Percentiles rank a stretch among this genome's conserved stretches.
Conservation (phyloP, 2,888 invertebrate genomes). For the Gari tellinella region DNA sequence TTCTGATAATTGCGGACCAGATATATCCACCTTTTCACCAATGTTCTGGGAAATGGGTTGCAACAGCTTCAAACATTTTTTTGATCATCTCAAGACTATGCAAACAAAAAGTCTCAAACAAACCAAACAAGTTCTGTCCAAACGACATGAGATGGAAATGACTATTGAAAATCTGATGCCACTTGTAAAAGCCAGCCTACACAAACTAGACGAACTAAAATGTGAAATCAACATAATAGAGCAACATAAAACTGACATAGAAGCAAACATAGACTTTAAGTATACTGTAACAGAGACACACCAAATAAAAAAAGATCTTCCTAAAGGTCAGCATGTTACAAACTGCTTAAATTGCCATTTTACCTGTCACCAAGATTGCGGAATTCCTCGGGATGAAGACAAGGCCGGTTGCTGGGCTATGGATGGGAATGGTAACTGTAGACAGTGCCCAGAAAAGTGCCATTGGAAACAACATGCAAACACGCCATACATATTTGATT, state of each 20-base stretch:
- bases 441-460: constrained; percentile 12
- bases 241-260: constrained; percentile 36
- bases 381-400: constrained; percentile 6
- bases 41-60: constrained; percentile 56
- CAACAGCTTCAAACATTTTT: constrained; percentile 40
- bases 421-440: constrained; percentile 17
- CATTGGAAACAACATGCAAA: constrained; percentile 29
- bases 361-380: constrained; percentile 33
- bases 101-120: constrained; percentile 41
- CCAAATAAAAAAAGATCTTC: constrained; percentile 32
- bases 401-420: constrained; percentile 28
- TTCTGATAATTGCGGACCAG: constrained; percentile 14
- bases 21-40: constrained; percentile 8
- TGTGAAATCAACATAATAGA: constrained; percentile 15
- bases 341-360: constrained; percentile 26
- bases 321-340: constrained; percentile 20
- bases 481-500: constrained; percentile 15
- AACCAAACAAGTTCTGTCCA: constrained; percentile 49
- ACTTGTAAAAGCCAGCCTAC: constrained; percentile 4
- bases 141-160: constrained; percentile 41
- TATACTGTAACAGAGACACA: constrained; percentile 59
- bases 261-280: constrained; percentile 60
- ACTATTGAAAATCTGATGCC: constrained; percentile 10
- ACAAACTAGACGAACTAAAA: neutral
- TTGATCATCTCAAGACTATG: constrained; percentile 28